Conservation (phyloP, 1,140 invertebrate species). For the Dinoponera quadriceps region DNA sequence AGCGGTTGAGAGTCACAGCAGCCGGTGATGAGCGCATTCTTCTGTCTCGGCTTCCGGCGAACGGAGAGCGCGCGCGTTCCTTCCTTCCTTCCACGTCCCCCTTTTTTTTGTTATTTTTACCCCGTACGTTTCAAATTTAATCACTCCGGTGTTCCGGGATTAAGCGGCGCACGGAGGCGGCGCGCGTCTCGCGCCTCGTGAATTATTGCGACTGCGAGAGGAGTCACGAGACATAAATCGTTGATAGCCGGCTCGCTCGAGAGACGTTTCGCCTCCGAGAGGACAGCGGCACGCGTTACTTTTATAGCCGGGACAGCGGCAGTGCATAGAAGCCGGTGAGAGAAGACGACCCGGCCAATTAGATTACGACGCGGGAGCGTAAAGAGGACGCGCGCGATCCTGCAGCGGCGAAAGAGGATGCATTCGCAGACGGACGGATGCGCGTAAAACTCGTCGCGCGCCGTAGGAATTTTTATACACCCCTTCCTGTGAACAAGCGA, state of each 20-base stretch:
- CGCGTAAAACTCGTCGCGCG: too few relatives aligned
- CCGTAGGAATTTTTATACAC: not conserved
- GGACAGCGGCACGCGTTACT: conserved; percentile 10
- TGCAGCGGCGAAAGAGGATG: not conserved
- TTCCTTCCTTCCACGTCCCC: too few relatives aligned
- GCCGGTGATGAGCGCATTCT: too few relatives aligned
- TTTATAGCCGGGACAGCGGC: not conserved
- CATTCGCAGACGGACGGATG: not conserved
- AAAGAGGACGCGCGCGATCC: not conserved
- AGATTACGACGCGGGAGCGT: conserved; percentile 11
- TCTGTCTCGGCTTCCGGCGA: too few relatives aligned
- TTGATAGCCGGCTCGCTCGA: not conserved
- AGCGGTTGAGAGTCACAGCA: too few relatives aligned
- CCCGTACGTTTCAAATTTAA: too few relatives aligned
- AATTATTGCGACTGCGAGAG: conserved; percentile 36
- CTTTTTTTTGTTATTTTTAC: too few relatives aligned
- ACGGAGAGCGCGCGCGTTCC: too few relatives aligned
- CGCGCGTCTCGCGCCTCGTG: not conserved
- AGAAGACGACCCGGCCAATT: conserved; percentile 15
- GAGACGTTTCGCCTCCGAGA: conserved; percentile 8
- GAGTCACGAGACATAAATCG: conserved; percentile 41
- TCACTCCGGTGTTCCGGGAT: not conserved
- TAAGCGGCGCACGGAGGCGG: conserved; percentile 7
- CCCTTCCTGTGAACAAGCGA: not conserved
- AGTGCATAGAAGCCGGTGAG: not conserved